Base-by-base conservation (phyloP, 1,140 invertebrate genomes). In the Ylistrum balloti region DNA sequence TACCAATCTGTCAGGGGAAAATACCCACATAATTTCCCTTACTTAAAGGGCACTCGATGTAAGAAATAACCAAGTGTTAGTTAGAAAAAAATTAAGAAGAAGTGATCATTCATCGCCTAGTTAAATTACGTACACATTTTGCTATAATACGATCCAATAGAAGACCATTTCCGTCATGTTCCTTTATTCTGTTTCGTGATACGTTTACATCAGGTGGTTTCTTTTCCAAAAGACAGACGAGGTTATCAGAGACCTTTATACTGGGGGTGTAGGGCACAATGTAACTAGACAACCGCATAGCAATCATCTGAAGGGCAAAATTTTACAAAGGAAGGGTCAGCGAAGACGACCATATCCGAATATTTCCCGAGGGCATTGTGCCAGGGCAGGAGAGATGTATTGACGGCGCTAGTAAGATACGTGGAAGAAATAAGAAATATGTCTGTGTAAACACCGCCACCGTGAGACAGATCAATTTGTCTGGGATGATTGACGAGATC, bases 251-350 rank as follows among this genome's bases (percentile, higher is more conserved):
- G 56, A 74, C 56, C 56, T 74, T 28, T 74, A 28, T 5, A 74
- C 56, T 17, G 56, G n/a, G 56, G 56, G 56, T 74, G 17, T 28
- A 74, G 56, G 56, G 56, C 56, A n/a, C n/a, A 74, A 74, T 74
- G 28, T n/a, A 74, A n/a, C 22, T 28, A 74, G 56, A 74, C 56
- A 17, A 74, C 56, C n/a, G 56, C 56, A 74, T 11, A 74, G 56
- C 56, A 74, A 74, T 74, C n/a, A 74, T 74, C 56, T n/a, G 56
- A 74, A 74, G 56, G 56, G 56, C 56, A 74, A 74, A 28, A 74
- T 45, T 74, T 3, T 74, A 74, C 56, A 74, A 74, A n/a, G 17
- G 17, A 17, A n/a, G 56, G 56, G 56, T 74, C 56, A 28, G 15
- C n/a, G n/a, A 17, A 5, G n/a, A 74, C 56, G 22, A n/a, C 56